Percentiles rank a stretch among this genome's conserved stretches.
phyloP scores from a whole-genome alignment of 2,888 invertebrate genomes.

The Hybos culiciformis region DNA sequence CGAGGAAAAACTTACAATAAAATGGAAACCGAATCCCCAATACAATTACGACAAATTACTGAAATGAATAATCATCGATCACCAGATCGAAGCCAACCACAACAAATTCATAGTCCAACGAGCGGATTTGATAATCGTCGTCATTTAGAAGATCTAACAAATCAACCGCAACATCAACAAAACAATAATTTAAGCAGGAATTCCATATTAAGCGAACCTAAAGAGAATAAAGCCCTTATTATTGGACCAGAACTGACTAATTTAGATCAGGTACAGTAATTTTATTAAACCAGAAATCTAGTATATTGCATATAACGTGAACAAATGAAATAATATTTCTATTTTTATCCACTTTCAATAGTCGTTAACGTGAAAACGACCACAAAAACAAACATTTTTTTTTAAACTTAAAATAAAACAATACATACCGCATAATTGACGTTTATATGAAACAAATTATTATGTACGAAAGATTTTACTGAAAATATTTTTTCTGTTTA shows the following conservation, averaged over 20 bases:
- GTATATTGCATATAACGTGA: too few relatives aligned
- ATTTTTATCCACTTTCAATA: too few relatives aligned
- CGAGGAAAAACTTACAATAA: slow-evolving; percentile 30
- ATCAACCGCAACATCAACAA: slow-evolving; percentile 19
- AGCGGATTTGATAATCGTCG: slow-evolving; percentile 20
- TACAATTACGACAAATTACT: slow-evolving; percentile 26
- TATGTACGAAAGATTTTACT: too few relatives aligned
- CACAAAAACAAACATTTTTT: too few relatives aligned
- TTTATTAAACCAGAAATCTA: slow-evolving; percentile 5
- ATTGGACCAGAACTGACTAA: slow-evolving; percentile 53
- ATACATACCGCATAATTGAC: too few relatives aligned
- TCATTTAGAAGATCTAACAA: slow-evolving; percentile 27
- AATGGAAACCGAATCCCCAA: slow-evolving; percentile 26
- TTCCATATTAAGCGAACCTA: slow-evolving; percentile 35
- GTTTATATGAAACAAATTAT: too few relatives aligned
- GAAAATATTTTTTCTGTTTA: not conserved
- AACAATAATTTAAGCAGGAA: slow-evolving; percentile 16
- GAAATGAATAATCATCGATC: too few relatives aligned
- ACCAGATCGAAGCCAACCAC: too few relatives aligned
- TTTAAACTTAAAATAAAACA: not conserved
- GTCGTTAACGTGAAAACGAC: too few relatives aligned
- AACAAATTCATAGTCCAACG: slow-evolving; percentile 3
- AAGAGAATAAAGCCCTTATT: slow-evolving; percentile 43
- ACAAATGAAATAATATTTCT: too few relatives aligned
- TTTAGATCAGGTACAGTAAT: slow-evolving; percentile 46